These are phyloP conservation scores for Pogonus chalceus DNA, from an alignment of 1,140 invertebrate species.

Conservation along the genomic window DNA sequence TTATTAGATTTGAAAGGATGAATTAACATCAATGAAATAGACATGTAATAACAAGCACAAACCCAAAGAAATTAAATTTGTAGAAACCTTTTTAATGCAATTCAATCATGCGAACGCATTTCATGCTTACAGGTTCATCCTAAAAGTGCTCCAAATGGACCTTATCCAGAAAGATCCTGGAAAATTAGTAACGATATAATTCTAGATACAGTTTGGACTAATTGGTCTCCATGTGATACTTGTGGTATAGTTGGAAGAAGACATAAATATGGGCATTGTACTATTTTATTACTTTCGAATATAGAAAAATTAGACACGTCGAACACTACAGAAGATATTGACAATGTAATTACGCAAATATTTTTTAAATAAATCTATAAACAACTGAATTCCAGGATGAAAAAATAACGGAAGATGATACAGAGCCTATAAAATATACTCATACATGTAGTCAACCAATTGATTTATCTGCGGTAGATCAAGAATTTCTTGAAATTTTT, in stretches of 20 bases:
- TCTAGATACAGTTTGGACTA: constrained; percentile 41
- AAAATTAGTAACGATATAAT: constrained; percentile 25
- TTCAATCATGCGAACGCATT: too few relatives aligned
- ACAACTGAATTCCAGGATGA: constrained; percentile 5
- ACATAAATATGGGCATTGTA: constrained; percentile 45
- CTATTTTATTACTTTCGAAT: constrained; percentile 27
- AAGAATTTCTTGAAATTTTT: constrained; percentile 35
- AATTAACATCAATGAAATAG: too few relatives aligned
- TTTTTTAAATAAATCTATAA: constrained; percentile 12
- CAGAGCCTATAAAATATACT: not conserved
- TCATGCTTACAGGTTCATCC: constrained; percentile 28
- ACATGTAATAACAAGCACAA: too few relatives aligned
- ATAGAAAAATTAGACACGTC: not conserved
- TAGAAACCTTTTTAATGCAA: too few relatives aligned
- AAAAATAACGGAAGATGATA: not conserved
- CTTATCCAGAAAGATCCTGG: constrained; percentile 23
- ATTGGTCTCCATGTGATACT: constrained; percentile 52
- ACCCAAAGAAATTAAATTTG: too few relatives aligned
- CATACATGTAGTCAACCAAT: constrained; percentile 13
- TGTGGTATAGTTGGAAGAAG: constrained; percentile 44
- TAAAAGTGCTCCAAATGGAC: constrained; percentile 19
- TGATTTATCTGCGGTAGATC: not conserved
- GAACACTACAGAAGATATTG: too few relatives aligned
- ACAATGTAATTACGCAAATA: too few relatives aligned
- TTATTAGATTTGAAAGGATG: too few relatives aligned